Evolutionary conservation across 1,140 invertebrate species (phyloP).

Genomic region (Melanaphis sacchari): DNA sequence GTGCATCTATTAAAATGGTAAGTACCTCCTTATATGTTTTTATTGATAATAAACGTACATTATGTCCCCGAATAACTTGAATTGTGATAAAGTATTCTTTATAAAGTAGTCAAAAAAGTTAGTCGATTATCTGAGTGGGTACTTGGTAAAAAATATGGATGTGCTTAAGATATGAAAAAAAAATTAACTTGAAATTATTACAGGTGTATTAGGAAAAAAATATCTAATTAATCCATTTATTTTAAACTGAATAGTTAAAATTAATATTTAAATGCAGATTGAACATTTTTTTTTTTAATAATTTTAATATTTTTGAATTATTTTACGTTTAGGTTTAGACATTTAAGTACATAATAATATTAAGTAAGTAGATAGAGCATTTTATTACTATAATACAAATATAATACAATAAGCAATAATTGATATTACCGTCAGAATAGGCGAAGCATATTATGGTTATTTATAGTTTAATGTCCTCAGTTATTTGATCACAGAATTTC

Average conservation of each 20-base stretch:
- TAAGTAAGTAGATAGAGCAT: too few species aligned
- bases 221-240: not conserved
- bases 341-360: too few species aligned
- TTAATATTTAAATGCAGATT: not conserved
- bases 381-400: too few species aligned
- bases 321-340: too few species aligned
- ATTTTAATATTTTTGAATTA: too few species aligned
- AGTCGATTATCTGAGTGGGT: not conserved
- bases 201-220: not conserved
- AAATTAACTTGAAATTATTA: not conserved
- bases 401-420: too few species aligned
- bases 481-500: too few species aligned
- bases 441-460: too few species aligned
- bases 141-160: not conserved
- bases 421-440: too few species aligned
- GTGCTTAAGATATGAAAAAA: not conserved
- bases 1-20: constrained; percentile 41
- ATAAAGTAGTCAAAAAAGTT: not conserved
- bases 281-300: too few species aligned
- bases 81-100: not conserved
- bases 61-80: not conserved
- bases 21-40: not conserved
- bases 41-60: not conserved
- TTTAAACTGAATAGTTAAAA: not conserved
- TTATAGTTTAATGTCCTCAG: too few species aligned